Evolutionary conservation across 1,140 invertebrate species (phyloP), one percentile per base, ranked within the genome.

Genomic region (Hypothenemus hampei): DNA sequence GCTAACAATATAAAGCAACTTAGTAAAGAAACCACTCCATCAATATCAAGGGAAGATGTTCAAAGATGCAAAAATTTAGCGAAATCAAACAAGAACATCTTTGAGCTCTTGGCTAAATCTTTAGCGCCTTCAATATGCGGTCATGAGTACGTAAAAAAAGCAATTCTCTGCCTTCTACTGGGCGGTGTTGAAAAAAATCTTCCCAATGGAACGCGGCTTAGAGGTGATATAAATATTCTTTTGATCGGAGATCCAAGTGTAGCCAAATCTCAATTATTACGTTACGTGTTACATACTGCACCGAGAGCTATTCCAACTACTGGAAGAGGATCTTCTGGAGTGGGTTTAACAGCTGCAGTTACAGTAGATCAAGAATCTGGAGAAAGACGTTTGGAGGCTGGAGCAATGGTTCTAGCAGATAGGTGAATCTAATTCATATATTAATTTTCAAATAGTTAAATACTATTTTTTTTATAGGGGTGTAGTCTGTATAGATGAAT

Each of bases 401-500:
- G 97, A 66, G 97, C 97, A 57, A 99, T 99, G 97, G 97, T 99
- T n/a, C 71, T 99, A 20, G 97, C 94, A 0, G 97, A 99, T 76
- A 78, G 96, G 45, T 53, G 45, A 37, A 15, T 6, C 35, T 37
- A 15, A 37, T 19, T 4, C 8, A 36, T 6, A 26, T 36, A 36
- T 11, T 5, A 36, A 36, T 36, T 36, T 11, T 36, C 5, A 7
- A 29, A 29, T 29, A 29, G 6, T n/a, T 29, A 29, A 6, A 29
- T n/a, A 29, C 26, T 29, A 7, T 29, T 6, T 29, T 29, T 43
- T 52, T 22, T 47, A 10, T 22, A 56, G 55, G 40, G 97, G 97
- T 18, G 90, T 99, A 37, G 96, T 99, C 41, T 99, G 97, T 69
- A 99, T 99, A 70, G 97, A 99, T 74, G 97, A 99, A 77, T 99